A percentile compares a stretch with the other conserved stretches of the same genome.
Conservation (phyloP, 2,888 invertebrate species). For the Drosophila cognata region DNA sequence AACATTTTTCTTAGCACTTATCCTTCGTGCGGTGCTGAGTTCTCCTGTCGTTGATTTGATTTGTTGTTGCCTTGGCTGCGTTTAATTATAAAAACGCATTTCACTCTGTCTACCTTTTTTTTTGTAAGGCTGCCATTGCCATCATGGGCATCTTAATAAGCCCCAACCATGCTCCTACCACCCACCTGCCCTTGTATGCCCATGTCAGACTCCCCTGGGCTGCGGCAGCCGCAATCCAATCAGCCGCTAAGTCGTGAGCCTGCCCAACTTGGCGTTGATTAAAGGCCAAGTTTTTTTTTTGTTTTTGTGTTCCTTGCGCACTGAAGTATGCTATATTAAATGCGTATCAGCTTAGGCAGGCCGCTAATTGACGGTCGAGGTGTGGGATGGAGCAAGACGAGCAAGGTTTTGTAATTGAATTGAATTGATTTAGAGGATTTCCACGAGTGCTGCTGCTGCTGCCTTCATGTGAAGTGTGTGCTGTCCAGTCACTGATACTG, state of each 20-base stretch:
- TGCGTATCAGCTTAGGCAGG: slow-evolving; percentile 56
- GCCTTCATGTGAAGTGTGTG: slow-evolving; percentile 12
- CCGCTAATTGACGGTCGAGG: slow-evolving; percentile 50
- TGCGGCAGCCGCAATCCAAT: slow-evolving; percentile 66
- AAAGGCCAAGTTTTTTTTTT: slow-evolving; percentile 56
- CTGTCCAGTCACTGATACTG: slow-evolving; percentile 1
- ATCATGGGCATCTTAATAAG: slow-evolving; percentile 16
- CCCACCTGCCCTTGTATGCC: neutral
- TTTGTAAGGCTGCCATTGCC: slow-evolving; percentile 8
- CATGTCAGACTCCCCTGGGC: slow-evolving; percentile 21
- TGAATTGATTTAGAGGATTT: slow-evolving; percentile 74
- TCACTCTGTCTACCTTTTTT: slow-evolving; percentile 38
- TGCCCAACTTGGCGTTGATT: slow-evolving; percentile 58
- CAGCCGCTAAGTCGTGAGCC: slow-evolving; percentile 67
- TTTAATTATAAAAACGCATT: slow-evolving; percentile 68
- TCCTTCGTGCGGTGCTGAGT: slow-evolving; percentile 15
- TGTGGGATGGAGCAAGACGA: neutral
- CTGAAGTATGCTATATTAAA: slow-evolving; percentile 54
- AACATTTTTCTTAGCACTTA: slow-evolving; percentile 28
- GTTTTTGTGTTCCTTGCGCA: slow-evolving; percentile 19
- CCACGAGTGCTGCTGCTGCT: slow-evolving; percentile 39
- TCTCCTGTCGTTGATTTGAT: slow-evolving; percentile 62
- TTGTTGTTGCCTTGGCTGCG: slow-evolving; percentile 67
- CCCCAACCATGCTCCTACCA: neutral
- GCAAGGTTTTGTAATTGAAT: slow-evolving; percentile 67